phyloP scores from a whole-genome alignment of 2,113 vertebrate genomes.

The Bubo blakistoni region DNA sequence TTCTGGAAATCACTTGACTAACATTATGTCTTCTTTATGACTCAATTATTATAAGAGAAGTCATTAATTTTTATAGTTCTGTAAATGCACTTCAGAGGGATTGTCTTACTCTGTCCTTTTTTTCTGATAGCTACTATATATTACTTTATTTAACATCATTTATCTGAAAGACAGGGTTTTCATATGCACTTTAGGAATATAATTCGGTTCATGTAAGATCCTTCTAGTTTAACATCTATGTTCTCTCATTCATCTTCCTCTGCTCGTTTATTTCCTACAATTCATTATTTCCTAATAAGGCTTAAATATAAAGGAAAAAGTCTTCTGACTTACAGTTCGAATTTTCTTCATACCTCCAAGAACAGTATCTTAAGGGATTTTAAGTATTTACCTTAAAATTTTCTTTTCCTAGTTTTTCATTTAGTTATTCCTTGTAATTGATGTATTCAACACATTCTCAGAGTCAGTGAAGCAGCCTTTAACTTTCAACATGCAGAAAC shows the following conservation, averaged over 20 bases:
- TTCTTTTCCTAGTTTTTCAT: background rate
- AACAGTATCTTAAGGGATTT: background rate
- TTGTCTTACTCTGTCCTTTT: background rate
- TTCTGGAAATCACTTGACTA: background rate
- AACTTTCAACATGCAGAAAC: background rate
- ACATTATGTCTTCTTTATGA: background rate
- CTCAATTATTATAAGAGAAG: background rate
- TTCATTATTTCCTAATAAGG: background rate
- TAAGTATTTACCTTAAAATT: background rate
- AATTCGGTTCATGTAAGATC: background rate
- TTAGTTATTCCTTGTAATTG: background rate
- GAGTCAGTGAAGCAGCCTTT: background rate
- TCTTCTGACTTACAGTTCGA: background rate
- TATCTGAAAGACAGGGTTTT: background rate
- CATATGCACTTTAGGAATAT: background rate
- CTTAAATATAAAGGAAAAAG: background rate
- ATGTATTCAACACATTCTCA: background rate
- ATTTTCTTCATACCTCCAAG: background rate
- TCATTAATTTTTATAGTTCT: constrained; percentile 17
- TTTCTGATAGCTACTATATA: background rate
- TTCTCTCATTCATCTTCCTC: background rate
- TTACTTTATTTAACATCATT: background rate
- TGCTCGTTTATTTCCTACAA: background rate
- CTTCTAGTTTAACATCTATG: background rate
- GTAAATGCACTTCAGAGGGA: background rate